Conservation (phyloP, 53 echinoderm and acorn worm species). For the Echinarachnius parma region DNA sequence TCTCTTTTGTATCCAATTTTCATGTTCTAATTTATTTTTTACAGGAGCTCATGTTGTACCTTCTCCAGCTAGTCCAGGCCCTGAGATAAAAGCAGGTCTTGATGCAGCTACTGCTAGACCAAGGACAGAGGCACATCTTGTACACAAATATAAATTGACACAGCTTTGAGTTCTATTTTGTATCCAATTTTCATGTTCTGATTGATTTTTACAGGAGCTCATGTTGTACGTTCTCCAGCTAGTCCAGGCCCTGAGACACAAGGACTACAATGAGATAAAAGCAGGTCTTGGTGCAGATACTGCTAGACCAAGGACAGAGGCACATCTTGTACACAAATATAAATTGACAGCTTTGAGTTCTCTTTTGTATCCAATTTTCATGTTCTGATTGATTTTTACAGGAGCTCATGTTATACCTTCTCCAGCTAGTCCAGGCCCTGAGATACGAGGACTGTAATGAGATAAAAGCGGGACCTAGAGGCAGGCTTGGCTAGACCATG, state of each 20-base stretch:
- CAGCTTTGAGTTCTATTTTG: too few relatives aligned
- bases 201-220: too few relatives aligned
- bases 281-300: too few relatives aligned
- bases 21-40: neutral
- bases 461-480: conserved; percentile 68
- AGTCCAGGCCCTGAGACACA: too few relatives aligned
- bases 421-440: conserved; percentile 98
- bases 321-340: too few relatives aligned
- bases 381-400: too few relatives aligned
- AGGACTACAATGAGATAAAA: too few relatives aligned
- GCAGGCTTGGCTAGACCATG: conserved; percentile 39
- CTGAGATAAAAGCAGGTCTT: conserved; percentile 69
- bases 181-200: too few relatives aligned
- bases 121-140: conserved; percentile 33
- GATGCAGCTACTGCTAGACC: conserved; percentile 47
- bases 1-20: neutral
- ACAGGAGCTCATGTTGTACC: conserved; percentile 91
- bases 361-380: neutral
- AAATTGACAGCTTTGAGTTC: too few relatives aligned
- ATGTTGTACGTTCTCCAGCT: too few relatives aligned
- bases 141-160: too few relatives aligned
- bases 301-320: too few relatives aligned
- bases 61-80: conserved; percentile 98
- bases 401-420: conserved; percentile 94
- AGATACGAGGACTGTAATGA: conserved; percentile 92